Conservation (phyloP, 2,113 vertebrate genomes). For the Riparia riparia region DNA sequence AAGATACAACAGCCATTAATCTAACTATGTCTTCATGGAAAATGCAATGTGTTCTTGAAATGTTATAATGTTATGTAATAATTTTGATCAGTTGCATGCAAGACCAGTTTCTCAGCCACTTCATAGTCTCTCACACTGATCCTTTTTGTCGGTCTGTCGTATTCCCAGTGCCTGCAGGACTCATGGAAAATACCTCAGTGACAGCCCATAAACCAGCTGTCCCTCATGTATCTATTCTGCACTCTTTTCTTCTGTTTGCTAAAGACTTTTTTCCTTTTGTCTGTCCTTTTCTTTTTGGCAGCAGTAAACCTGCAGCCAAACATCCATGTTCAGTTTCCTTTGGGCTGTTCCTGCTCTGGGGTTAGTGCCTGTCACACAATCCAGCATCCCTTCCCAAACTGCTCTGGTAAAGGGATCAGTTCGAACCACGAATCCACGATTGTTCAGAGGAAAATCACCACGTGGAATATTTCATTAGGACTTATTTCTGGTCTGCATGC, state of each 20-base stretch:
- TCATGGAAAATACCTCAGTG: neutral
- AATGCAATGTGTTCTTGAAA: neutral
- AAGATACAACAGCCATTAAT: neutral
- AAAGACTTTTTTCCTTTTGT: neutral
- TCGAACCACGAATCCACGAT: fast-evolving
- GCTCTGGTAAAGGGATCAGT: neutral
- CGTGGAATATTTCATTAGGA: neutral
- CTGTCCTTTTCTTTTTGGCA: neutral
- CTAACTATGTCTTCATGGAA: neutral
- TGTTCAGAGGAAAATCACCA: neutral
- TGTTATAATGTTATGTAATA: neutral
- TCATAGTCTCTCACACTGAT: neutral
- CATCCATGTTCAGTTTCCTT: neutral
- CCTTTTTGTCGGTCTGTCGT: neutral
- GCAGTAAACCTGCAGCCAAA: neutral
- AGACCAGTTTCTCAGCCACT: neutral
- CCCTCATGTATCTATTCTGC: neutral
- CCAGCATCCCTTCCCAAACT: neutral
- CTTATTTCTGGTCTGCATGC: neutral
- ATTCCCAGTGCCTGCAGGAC: neutral
- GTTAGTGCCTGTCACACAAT: neutral
- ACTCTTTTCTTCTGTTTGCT: neutral
- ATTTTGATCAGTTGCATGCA: neutral
- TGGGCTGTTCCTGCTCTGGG: neutral
- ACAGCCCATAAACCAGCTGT: neutral